Conservation (phyloP, 2,113 vertebrate species). For the Corythornis madagascariensis region DNA sequence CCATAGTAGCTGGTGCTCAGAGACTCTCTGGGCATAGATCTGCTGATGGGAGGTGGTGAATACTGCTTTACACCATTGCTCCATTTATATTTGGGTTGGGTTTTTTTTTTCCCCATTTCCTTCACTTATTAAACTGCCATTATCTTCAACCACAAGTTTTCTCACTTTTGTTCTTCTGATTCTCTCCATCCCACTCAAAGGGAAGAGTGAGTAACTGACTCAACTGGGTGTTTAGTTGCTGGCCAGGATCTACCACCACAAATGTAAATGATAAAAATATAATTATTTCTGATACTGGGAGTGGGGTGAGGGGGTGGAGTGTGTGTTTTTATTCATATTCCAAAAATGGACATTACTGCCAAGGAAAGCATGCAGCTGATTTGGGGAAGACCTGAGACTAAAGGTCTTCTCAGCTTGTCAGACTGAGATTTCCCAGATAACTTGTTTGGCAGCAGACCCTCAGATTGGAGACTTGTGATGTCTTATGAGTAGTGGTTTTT, state of each 20-base stretch:
- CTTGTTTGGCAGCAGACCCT: background rate
- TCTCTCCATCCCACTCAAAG: background rate
- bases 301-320: background rate
- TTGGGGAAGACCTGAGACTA: background rate
- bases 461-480: background rate
- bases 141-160: background rate
- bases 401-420: background rate
- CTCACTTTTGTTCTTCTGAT: background rate
- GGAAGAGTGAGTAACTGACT: background rate
- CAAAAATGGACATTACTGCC: background rate
- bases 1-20: background rate
- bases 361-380: background rate
- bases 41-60: background rate
- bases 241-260: background rate
- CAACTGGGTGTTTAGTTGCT: background rate
- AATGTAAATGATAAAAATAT: background rate
- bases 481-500: background rate
- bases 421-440: background rate
- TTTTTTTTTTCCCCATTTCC: background rate
- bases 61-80: background rate
- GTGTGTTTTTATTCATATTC: background rate
- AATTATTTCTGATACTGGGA: background rate
- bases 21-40: background rate
- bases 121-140: background rate
- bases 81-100: background rate